Evolutionary conservation across 2,888 invertebrate species (phyloP).

Genomic region (Oeneis ivallda): DNA sequence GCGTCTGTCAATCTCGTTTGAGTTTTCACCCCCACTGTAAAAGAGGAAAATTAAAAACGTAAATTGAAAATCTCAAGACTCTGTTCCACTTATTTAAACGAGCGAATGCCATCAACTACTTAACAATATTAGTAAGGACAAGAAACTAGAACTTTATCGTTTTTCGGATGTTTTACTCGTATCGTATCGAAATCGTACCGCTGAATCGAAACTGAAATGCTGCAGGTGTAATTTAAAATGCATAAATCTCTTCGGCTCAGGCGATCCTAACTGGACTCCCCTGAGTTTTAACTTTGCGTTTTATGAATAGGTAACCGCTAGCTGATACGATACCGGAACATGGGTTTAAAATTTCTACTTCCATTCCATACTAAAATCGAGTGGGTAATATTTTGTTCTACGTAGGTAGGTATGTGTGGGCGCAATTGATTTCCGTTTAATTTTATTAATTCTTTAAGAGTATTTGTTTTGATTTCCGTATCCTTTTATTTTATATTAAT

Average conservation of each 20-base stretch:
- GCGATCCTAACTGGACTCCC: conserved; percentile 68
- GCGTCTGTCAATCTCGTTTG: conserved; percentile 54
- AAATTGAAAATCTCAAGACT: conserved; percentile 15
- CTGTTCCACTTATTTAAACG: not conserved
- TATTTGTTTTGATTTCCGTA: too few species aligned
- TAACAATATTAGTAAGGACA: too few species aligned
- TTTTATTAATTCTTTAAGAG: too few species aligned
- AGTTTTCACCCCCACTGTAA: conserved; percentile 31
- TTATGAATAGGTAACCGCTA: conserved; percentile 74
- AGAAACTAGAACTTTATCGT: not conserved
- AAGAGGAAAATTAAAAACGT: conserved; percentile 26
- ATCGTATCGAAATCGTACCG: conserved; percentile 36
- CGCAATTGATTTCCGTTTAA: too few species aligned
- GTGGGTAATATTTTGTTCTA: not conserved
- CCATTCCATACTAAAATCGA: not conserved
- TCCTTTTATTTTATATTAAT: too few species aligned
- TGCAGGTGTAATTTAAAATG: conserved; percentile 58
- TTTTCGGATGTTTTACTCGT: not conserved
- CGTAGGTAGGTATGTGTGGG: too few species aligned
- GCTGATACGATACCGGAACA: conserved; percentile 47
- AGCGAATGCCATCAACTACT: too few species aligned
- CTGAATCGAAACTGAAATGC: conserved; percentile 23
- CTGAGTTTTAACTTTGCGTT: conserved; percentile 70
- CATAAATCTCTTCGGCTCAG: conserved; percentile 73
- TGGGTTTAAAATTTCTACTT: conserved; percentile 5